These are phyloP conservation scores for Drosophila suzukii DNA, from an alignment of 1,140 invertebrate species.

Conservation along the genomic window DNA sequence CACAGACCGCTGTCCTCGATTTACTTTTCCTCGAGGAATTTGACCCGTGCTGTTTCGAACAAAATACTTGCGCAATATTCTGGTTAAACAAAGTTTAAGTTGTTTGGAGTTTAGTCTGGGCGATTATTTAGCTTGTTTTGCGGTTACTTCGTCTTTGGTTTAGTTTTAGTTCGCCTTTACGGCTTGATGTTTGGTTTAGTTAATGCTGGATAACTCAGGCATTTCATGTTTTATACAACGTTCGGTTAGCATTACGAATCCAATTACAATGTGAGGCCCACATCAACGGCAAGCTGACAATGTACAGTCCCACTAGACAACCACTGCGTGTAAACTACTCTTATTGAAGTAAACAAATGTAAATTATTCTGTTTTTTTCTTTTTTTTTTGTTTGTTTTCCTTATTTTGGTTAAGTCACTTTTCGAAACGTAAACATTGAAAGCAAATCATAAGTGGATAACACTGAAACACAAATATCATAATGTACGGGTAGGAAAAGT, in stretches of 20 bases:
- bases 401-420: constrained; percentile 50
- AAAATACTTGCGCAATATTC: constrained; percentile 84
- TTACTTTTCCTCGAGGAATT: neutral
- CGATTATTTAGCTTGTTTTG: constrained; percentile 67
- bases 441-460: constrained; percentile 77
- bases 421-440: constrained; percentile 69
- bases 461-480: constrained; percentile 66
- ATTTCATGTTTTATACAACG: constrained; percentile 61
- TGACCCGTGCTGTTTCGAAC: constrained; percentile 61
- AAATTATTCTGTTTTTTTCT: constrained; percentile 40
- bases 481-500: constrained; percentile 43
- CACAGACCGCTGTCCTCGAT: constrained; percentile 30
- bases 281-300: constrained; percentile 88
- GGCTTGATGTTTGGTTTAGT: constrained; percentile 37
- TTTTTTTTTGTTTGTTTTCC: constrained; percentile 37
- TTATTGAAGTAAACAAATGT: constrained; percentile 84
- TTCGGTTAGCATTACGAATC: constrained; percentile 82
- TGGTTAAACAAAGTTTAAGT: constrained; percentile 77
- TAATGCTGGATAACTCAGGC: constrained; percentile 43
- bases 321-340: constrained; percentile 85
- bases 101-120: constrained; percentile 72
- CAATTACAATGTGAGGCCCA: constrained; percentile 86
- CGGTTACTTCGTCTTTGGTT: constrained; percentile 55
- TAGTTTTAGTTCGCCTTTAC: constrained; percentile 61
- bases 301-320: constrained; percentile 86